These are phyloP conservation scores for Agrochola lota DNA, from an alignment of 2,888 invertebrate genomes.

Conservation along the genomic window DNA sequence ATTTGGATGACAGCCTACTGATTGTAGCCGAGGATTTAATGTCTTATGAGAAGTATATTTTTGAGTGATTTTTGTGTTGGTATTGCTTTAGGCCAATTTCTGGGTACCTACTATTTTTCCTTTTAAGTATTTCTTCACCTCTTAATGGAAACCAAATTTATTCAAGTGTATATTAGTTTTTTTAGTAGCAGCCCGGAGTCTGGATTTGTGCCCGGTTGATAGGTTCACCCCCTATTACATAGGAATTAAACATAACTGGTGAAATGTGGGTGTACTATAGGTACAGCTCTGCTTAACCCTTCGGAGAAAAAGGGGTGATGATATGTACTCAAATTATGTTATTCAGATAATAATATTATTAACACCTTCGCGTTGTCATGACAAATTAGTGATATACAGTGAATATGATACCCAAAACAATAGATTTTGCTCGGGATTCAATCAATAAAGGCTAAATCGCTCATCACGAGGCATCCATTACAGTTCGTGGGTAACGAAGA, in stretches of 20 bases:
- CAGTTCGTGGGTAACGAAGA: conserved; percentile 24
- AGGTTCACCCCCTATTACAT: no score
- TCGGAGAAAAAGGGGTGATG: neutral
- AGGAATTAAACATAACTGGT: neutral
- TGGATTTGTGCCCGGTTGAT: neutral
- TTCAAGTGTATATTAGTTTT: no score
- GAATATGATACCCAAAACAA: conserved; percentile 54
- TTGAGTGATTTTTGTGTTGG: conserved; percentile 6
- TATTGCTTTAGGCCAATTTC: neutral
- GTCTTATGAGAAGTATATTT: conserved; percentile 19
- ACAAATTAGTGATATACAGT: conserved; percentile 15
- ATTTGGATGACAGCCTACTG: conserved; percentile 42
- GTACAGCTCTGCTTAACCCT: no score
- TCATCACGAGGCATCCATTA: conserved; percentile 59
- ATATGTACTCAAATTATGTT: neutral
- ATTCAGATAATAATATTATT: neutral
- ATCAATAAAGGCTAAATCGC: conserved; percentile 54
- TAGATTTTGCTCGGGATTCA: conserved; percentile 46
- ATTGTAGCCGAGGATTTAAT: conserved; percentile 48
- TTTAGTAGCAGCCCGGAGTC: no score
- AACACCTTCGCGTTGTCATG: conserved; percentile 17
- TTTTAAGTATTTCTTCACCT: neutral
- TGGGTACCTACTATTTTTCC: neutral
- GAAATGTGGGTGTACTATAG: neutral
- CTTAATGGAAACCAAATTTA: neutral